Percentiles rank a stretch among this genome's conserved stretches.
These are phyloP conservation scores for Cylloceria caligata DNA, from an alignment of 2,888 invertebrate genomes.

Conservation along the genomic window DNA sequence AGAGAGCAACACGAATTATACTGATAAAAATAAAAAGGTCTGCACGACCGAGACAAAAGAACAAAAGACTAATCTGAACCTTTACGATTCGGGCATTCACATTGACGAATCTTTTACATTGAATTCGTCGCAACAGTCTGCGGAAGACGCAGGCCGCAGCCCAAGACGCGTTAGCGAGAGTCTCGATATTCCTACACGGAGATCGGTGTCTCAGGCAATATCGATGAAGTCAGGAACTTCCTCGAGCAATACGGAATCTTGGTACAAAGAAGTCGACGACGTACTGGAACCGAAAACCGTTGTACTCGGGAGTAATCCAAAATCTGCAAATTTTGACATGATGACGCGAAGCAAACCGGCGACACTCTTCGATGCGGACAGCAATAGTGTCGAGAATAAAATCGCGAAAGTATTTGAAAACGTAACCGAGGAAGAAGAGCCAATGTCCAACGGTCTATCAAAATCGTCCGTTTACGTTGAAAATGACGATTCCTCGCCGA, in stretches of 20 bases:
- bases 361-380: constrained; percentile 17
- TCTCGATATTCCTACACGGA: constrained; percentile 76
- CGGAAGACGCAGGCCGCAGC: constrained; percentile 71
- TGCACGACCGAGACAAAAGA: constrained; percentile 54
- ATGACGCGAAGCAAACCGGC: constrained; percentile 70
- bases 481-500: constrained; percentile 36
- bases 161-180: constrained; percentile 78
- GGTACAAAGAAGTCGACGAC: constrained; percentile 74
- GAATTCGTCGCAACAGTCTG: constrained; percentile 62
- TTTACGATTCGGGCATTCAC: constrained; percentile 77
- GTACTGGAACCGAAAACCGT: constrained; percentile 69
- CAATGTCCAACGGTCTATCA: constrained; percentile 67
- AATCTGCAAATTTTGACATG: constrained; percentile 73
- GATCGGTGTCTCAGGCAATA: constrained; percentile 70
- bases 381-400: constrained; percentile 46
- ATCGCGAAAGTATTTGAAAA: constrained; percentile 79
- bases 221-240: constrained; percentile 71
- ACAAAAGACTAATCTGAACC: constrained; percentile 66
- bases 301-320: constrained; percentile 78
- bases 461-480: constrained; percentile 42
- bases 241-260: constrained; percentile 67
- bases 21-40: constrained; percentile 60
- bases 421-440: constrained; percentile 83
- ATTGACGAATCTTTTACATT: constrained; percentile 74
- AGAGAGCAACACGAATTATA: constrained; percentile 75